phyloP scores from a whole-genome alignment of 2,113 vertebrate species.

The Rhinogobius similis region DNA sequence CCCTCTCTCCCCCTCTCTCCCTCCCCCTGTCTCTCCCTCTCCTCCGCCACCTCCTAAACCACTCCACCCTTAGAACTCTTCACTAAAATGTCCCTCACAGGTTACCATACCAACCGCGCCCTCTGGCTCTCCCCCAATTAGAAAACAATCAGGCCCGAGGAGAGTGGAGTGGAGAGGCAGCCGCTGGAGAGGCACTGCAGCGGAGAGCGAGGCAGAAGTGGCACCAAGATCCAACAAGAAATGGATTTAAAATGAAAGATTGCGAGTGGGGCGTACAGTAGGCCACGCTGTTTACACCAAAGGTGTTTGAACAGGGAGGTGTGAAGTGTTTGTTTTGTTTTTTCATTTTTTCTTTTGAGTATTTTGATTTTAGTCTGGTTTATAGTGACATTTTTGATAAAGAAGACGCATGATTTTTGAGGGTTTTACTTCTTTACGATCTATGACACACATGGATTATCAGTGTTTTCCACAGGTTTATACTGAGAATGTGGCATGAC shows the following conservation, averaged over 20 bases:
- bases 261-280: background rate
- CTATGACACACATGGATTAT: too few species aligned
- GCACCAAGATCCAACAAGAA: conserved; percentile 36
- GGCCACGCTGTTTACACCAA: too few species aligned
- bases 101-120: conserved; percentile 80
- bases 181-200: conserved; percentile 27
- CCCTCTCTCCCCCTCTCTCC: conserved; percentile 20
- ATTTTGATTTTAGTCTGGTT: background rate
- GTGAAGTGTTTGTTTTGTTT: background rate
- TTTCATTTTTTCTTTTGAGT: background rate
- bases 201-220: conserved; percentile 34
- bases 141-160: conserved; percentile 75
- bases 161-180: conserved; percentile 50
- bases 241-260: conserved; percentile 15
- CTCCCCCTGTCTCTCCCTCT: background rate
- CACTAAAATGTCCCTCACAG: conserved; percentile 56
- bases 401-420: too few species aligned
- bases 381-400: background rate
- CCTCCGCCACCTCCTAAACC: conserved; percentile 36
- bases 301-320: background rate
- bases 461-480: too few species aligned
- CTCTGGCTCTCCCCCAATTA: conserved; percentile 78
- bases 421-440: too few species aligned
- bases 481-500: too few species aligned
- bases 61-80: conserved; percentile 15